Percentiles rank a stretch among this genome's conserved stretches.
phyloP scores from a whole-genome alignment of 1,140 invertebrate species.

The Drosophila albomicans region DNA sequence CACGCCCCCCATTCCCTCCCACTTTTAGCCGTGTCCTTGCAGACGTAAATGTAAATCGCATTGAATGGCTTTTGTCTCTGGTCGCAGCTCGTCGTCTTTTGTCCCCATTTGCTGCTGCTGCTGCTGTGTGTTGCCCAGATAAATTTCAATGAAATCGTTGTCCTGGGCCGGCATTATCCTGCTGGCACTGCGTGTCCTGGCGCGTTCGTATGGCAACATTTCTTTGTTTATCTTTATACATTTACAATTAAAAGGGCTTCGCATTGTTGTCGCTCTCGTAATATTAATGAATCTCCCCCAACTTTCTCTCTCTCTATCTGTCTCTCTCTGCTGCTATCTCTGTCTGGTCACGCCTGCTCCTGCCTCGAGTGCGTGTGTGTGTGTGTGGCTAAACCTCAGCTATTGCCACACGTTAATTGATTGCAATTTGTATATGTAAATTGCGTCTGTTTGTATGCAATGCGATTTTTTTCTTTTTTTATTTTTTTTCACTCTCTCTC shows the following conservation, averaged over 20 bases:
- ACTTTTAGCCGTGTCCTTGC: neutral
- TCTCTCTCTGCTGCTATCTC: neutral
- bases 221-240: slow-evolving; percentile 82
- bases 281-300: slow-evolving; percentile 78
- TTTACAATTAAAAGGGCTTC: slow-evolving; percentile 80
- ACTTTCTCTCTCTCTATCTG: slow-evolving; percentile 11
- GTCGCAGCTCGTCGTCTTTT: slow-evolving; percentile 44
- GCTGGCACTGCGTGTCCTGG: neutral
- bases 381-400: neutral
- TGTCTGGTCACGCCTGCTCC: slow-evolving; percentile 4
- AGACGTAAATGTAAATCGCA: slow-evolving; percentile 35
- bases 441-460: slow-evolving; percentile 49
- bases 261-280: slow-evolving; percentile 73
- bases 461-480: slow-evolving; percentile 1
- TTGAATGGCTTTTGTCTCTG: slow-evolving; percentile 69
- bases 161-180: slow-evolving; percentile 1
- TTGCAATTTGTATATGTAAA: slow-evolving; percentile 80
- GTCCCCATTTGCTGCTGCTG: slow-evolving; percentile 37
- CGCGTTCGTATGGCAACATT: slow-evolving; percentile 57
- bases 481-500: neutral
- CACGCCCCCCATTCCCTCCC: neutral
- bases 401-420: slow-evolving; percentile 64
- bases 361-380: neutral
- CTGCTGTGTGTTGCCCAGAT: slow-evolving; percentile 52
- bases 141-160: slow-evolving; percentile 78